A percentile compares a stretch with the other conserved stretches of the same genome.
phyloP scores from a whole-genome alignment of 1,140 invertebrate genomes.

The Drosophila virilis region DNA sequence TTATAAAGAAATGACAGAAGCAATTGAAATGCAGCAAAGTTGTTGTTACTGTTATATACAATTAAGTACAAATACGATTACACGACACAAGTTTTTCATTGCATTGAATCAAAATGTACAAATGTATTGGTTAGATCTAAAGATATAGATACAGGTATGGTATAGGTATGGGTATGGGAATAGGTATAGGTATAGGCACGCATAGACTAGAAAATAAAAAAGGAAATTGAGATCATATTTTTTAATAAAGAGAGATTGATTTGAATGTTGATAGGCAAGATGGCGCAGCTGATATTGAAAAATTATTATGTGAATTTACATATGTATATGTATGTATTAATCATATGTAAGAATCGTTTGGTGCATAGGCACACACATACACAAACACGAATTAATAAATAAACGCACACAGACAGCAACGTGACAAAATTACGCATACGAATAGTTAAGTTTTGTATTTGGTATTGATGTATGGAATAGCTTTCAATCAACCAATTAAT shows the following conservation, averaged over 20 bases:
- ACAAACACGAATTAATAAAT: slow-evolving; percentile 41
- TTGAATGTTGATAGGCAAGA: slow-evolving; percentile 35
- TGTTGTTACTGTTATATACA: slow-evolving; percentile 8
- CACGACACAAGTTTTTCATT: slow-evolving; percentile 20
- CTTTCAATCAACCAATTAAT: slow-evolving; percentile 72
- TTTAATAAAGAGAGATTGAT: slow-evolving; percentile 5
- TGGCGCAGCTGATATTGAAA: slow-evolving; percentile 9
- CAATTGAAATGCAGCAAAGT: slow-evolving; percentile 27
- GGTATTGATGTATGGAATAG: slow-evolving; percentile 71
- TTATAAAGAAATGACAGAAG: slow-evolving; percentile 2
- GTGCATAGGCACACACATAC: slow-evolving; percentile 19
- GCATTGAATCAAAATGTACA: slow-evolving; percentile 9
- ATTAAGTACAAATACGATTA: slow-evolving; percentile 12
- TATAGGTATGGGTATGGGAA: too few relatives aligned
- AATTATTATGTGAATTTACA: slow-evolving; percentile 5
- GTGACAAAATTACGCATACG: slow-evolving; percentile 62
- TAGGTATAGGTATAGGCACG: neutral
- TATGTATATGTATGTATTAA: neutral
- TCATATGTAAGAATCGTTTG: slow-evolving; percentile 12
- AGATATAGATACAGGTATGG: too few relatives aligned
- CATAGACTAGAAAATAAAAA: slow-evolving; percentile 16
- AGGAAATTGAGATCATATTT: neutral
- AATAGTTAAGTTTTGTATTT: slow-evolving; percentile 44
- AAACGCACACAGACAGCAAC: slow-evolving; percentile 63
- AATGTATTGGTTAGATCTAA: slow-evolving; percentile 4